A percentile compares a stretch with the other conserved stretches of the same genome.
phyloP scores from a whole-genome alignment of 2,888 invertebrate species.

The Chloromyia formosa region DNA sequence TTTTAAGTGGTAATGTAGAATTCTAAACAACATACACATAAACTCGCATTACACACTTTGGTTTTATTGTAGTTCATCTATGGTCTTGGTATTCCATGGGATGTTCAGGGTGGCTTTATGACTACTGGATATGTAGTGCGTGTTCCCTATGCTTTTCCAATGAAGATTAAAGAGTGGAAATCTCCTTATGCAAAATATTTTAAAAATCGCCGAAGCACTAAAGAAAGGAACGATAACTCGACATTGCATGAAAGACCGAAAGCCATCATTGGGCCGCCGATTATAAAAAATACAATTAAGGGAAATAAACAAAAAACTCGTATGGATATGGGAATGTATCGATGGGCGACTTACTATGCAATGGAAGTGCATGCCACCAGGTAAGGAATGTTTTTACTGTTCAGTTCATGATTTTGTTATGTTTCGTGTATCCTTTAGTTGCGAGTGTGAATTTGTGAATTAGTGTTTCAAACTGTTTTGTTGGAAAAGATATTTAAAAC shows the following conservation, averaged over 20 bases:
- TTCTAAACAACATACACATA: too few relatives aligned
- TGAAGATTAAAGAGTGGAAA: slow-evolving; percentile 37
- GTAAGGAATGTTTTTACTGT: too few relatives aligned
- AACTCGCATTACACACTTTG: too few relatives aligned
- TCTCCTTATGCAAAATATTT: slow-evolving; percentile 27
- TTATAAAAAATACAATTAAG: neutral
- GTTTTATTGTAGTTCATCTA: slow-evolving; percentile 26
- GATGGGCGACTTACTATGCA: slow-evolving; percentile 75
- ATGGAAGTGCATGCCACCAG: slow-evolving; percentile 69
- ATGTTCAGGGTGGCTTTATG: slow-evolving; percentile 32
- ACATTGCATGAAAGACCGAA: neutral
- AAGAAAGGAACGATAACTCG: neutral
- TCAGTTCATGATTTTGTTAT: too few relatives aligned
- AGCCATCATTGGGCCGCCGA: neutral
- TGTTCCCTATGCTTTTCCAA: slow-evolving; percentile 18
- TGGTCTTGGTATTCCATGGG: slow-evolving; percentile 37
- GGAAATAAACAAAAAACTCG: neutral
- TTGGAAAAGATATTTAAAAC: too few relatives aligned
- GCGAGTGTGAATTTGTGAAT: too few relatives aligned
- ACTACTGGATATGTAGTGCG: slow-evolving; percentile 27
- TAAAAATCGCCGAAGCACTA: slow-evolving; percentile 2
- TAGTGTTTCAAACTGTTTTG: too few relatives aligned
- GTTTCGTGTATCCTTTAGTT: too few relatives aligned
- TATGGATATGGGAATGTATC: slow-evolving; percentile 54
- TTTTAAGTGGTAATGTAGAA: too few relatives aligned